Base-by-base conservation (phyloP, 2,888 invertebrate genomes). In the Nysson spinosus region DNA sequence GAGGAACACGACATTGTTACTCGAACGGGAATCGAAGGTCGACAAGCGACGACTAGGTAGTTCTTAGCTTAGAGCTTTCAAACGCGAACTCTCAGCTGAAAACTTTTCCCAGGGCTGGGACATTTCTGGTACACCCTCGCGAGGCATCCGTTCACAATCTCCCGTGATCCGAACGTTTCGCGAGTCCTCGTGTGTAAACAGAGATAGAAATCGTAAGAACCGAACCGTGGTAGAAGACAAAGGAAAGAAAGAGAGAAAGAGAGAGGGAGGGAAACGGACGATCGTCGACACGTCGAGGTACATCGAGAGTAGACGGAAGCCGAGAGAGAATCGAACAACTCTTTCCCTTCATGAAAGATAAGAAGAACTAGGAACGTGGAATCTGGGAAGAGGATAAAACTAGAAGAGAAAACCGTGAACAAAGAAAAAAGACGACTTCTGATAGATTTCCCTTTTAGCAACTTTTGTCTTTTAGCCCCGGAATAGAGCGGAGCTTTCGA, bases 391-490 rank as follows among this genome's bases (percentile, higher is more conserved):
- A 30, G n/a, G 32, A 11, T 5, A 11, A n/a, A n/a, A n/a, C 9
- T 16, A 24, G 11, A 35, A 47, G 34, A 14, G 4, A 19, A 32
- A 42, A 4, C 30, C 39, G 61, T n/a, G n/a, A n/a, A n/a, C n/a
- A n/a, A n/a, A n/a, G n/a, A n/a, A 61, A 37, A 39, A 46, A 46
- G 46, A 35, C 44, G 63, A 61, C 75, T 79, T 70, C 70, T 69
- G 78, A 82, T 82, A 79, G 80, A 82, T 81, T 82, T 81, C 79
- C 67, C 78, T 81, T 81, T 81, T 77, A 79, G 75, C 75, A 81
- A 84, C 79, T 84, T 83, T 80, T 81, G 80, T 82, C 81, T 80
- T 76, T 79, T 74, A 79, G 79, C 67, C 65, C 69, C 72, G 70
- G 69, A 69, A 54, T 50, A 66, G 62, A 68, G 58, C 70, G 60